Evolutionary conservation across 2,113 vertebrate genomes (phyloP).

Genomic region (Lophochroa leadbeateri): DNA sequence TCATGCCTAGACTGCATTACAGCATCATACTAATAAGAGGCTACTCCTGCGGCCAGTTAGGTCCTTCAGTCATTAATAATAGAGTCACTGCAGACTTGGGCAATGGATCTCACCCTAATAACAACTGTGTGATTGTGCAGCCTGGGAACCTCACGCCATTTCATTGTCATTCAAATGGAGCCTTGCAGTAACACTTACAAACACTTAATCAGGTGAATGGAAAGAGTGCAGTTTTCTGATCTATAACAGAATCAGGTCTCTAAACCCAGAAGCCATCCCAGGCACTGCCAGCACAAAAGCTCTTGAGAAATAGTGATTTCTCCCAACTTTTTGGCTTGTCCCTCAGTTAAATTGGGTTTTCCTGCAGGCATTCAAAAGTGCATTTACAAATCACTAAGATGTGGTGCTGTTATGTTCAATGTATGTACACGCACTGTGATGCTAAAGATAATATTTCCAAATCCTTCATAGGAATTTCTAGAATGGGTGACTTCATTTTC

Average conservation of each 20-base stretch:
- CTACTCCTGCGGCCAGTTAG: background rate
- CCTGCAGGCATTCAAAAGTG: background rate
- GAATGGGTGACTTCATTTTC: background rate
- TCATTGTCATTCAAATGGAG: background rate
- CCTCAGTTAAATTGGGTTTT: background rate
- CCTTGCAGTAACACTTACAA: background rate
- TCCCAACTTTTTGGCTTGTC: background rate
- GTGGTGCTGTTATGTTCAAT: background rate
- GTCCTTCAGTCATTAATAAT: background rate
- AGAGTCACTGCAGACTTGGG: background rate
- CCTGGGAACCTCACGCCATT: background rate
- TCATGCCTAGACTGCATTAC: background rate
- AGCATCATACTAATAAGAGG: background rate
- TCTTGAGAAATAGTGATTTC: rapidly evolving
- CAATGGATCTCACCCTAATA: background rate
- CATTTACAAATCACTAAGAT: background rate
- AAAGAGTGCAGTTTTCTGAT: background rate
- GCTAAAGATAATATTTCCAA: background rate
- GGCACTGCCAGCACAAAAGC: background rate
- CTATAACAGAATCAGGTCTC: too few relatives aligned
- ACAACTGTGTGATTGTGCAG: background rate
- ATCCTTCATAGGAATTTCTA: background rate
- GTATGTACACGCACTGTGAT: rapidly evolving
- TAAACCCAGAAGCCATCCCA: background rate
- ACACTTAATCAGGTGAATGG: background rate